Conservation (phyloP, 2,888 invertebrate species). For the Noctua fimbriata region DNA sequence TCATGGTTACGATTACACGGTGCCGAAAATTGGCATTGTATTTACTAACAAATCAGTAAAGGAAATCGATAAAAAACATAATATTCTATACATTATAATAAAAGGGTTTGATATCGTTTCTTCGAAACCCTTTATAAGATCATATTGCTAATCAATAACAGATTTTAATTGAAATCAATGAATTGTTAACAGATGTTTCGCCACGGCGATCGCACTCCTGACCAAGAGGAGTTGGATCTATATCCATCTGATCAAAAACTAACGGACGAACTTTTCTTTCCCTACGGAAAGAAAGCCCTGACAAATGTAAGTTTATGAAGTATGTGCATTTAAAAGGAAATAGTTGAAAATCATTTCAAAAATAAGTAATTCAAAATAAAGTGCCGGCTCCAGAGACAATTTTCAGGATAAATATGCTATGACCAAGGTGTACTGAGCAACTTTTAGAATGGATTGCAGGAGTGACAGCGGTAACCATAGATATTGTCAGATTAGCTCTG, state of each 20-base stretch:
- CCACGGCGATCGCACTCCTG: conserved; percentile 93
- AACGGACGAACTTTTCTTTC: conserved; percentile 86
- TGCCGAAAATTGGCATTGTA: conserved; percentile 24
- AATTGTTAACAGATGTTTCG: conserved; percentile 90
- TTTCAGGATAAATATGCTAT: too few relatives aligned
- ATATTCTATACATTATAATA: background rate
- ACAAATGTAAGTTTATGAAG: conserved; percentile 89
- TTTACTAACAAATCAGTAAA: conserved; percentile 7
- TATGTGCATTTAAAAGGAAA: background rate
- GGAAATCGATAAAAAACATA: conserved; percentile 11
- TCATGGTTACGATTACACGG: conserved; percentile 19
- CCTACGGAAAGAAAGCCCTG: conserved; percentile 92
- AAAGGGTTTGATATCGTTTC: background rate
- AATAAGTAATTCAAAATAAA: background rate
- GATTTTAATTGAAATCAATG: conserved; percentile 12
- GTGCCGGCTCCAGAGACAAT: background rate
- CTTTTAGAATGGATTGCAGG: background rate
- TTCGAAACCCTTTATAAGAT: background rate
- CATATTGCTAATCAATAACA: background rate
- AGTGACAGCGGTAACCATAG: background rate
- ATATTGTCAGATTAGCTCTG: background rate
- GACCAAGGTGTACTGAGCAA: background rate
- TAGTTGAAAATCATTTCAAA: background rate
- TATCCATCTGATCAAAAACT: conserved; percentile 88
- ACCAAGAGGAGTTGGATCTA: conserved; percentile 85